Base-by-base conservation (phyloP, 1,140 invertebrate species). In the Uloborus diversus region DNA sequence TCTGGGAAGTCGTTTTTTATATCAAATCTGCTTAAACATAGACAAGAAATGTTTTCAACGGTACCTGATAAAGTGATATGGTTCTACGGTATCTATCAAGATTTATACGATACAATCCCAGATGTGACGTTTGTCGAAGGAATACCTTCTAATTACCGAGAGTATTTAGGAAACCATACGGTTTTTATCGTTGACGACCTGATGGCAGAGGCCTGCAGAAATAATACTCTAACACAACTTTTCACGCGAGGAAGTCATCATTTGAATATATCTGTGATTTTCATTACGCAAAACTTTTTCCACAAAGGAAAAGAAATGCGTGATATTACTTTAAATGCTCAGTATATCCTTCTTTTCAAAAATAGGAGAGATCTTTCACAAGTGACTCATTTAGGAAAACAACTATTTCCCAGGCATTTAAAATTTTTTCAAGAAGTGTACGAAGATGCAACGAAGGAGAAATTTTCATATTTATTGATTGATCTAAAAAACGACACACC, bases 221-320 rank as follows among this genome's bases (percentile, higher is more conserved):
- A 65, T 42, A n/a, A n/a, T n/a, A 11, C 20, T 4, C 2, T 70
- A 17, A 56, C 66, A 11, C 7, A 70, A n/a, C 20, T 70, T 2
- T 70, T 53, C 25, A 70, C 49, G 17, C 7, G 49, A n/a, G 51
- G 66, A 30, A 70, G 66, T 56, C 47, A 70, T 56, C 66, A 70
- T 56, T 56, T 70, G 20, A 70, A 53, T 56, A 27, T 53, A 25
- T 4, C 7, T 7, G 20, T 25, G 9, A 20, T 37, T 65, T 37
- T 53, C 11, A 65, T 65, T 23, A 35, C 35, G 23, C 62, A 65
- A 30, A 65, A 65, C 28, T 42, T 65, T 35, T 65, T 65, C 25
- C 62, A 65, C 23, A 49, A 68, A 23, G 65, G 65, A 20, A 68
- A 51, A 47, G 47, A 68, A 49, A 68, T 68, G 37, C n/a, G 66